phyloP scores from a whole-genome alignment of 2,888 invertebrate species.

The Chrysina gloriosa region DNA sequence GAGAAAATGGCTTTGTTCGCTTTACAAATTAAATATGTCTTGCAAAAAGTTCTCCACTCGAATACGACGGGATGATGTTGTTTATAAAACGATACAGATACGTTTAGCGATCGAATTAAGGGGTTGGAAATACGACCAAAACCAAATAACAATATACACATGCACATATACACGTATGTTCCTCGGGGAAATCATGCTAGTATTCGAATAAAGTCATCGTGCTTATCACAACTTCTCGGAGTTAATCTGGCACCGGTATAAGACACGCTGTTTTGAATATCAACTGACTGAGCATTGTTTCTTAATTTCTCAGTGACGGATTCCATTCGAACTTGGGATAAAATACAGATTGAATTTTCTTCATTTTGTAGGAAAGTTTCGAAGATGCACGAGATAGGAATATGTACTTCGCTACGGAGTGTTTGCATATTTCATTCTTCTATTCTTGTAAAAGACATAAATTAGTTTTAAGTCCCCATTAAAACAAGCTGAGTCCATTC shows the following conservation, averaged over 20 bases:
- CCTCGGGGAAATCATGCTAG: slow-evolving; percentile 59
- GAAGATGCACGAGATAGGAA: no score
- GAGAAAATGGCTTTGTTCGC: no score
- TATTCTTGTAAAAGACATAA: no score
- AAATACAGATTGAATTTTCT: not conserved
- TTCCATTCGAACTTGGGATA: not conserved
- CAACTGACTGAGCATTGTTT: slow-evolving; percentile 54
- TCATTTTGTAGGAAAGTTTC: no score
- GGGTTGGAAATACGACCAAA: no score
- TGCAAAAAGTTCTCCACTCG: no score
- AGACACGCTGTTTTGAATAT: slow-evolving; percentile 54
- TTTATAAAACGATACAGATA: slow-evolving; percentile 46
- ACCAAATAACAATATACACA: slow-evolving; percentile 59
- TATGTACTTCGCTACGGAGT: no score
- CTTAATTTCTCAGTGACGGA: slow-evolving; percentile 52
- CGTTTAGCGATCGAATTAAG: slow-evolving; percentile 50
- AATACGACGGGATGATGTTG: slow-evolving; percentile 17
- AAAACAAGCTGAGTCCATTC: not conserved
- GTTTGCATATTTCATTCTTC: no score
- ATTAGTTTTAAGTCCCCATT: no score
- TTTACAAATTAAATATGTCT: no score
- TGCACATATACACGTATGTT: slow-evolving; percentile 58
- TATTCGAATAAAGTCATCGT: slow-evolving; percentile 59
- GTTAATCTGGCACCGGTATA: slow-evolving; percentile 54
- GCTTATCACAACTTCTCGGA: slow-evolving; percentile 59